These are phyloP conservation scores for Hiodon alosoides DNA, from an alignment of 2,113 vertebrate species.

Conservation along the genomic window DNA sequence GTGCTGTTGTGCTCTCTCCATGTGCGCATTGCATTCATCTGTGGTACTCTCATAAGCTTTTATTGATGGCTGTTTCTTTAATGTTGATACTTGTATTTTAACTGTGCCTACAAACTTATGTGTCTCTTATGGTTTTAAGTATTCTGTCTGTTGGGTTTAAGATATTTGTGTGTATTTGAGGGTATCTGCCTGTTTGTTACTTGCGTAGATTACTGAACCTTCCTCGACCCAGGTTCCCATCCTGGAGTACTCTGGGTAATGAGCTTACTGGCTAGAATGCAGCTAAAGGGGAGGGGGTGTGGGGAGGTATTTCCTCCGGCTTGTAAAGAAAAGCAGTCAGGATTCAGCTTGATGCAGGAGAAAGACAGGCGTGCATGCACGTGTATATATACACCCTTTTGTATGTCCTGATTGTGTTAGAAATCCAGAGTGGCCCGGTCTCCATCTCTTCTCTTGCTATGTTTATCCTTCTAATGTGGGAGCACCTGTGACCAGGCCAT, in stretches of 20 bases:
- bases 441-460: not conserved
- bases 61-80: too few relatives aligned
- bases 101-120: too few relatives aligned
- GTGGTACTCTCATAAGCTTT: too few relatives aligned
- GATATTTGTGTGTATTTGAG: not conserved
- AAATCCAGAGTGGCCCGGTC: too few relatives aligned
- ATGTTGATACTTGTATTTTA: too few relatives aligned
- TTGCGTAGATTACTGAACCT: constrained; percentile 36
- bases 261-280: constrained; percentile 44
- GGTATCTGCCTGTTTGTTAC: not conserved
- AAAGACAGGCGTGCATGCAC: not conserved
- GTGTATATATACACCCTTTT: too few relatives aligned
- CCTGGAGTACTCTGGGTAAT: constrained; percentile 43
- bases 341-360: not conserved
- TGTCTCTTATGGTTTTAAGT: too few relatives aligned
- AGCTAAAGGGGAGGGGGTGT: not conserved
- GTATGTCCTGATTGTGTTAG: not conserved
- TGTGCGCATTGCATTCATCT: too few relatives aligned
- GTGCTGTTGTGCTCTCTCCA: too few relatives aligned
- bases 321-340: not conserved
- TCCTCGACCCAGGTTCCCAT: constrained; percentile 37
- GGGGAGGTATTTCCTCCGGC: not conserved
- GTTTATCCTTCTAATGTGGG: constrained; percentile 4
- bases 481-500: constrained; percentile 39
- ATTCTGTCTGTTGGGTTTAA: too few relatives aligned